A percentile compares a stretch with the other conserved stretches of the same genome.
Conservation (phyloP, 2,113 vertebrate genomes). For the Melozone crissalis region DNA sequence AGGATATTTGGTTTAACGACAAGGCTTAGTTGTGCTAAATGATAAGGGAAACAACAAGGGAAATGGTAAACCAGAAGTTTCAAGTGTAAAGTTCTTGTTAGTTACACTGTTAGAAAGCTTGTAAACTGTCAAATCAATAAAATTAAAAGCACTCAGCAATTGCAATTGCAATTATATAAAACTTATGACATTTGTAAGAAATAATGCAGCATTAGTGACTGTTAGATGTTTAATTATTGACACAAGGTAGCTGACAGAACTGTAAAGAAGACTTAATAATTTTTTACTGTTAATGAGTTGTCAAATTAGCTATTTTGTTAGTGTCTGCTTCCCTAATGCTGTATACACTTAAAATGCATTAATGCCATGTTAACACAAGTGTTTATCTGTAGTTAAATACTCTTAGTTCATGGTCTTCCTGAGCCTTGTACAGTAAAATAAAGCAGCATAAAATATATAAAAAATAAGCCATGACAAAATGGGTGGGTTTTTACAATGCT, state of each 20-base stretch:
- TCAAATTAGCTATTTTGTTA: background rate
- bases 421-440: background rate
- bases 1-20: background rate
- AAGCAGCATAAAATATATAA: background rate
- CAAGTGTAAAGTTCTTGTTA: background rate
- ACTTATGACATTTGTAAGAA: background rate
- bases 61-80: background rate
- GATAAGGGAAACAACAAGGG: background rate
- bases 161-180: background rate
- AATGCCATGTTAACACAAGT: background rate
- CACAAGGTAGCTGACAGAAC: background rate
- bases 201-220: background rate
- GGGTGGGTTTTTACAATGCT: background rate
- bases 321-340: background rate
- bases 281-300: background rate
- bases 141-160: background rate
- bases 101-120: background rate
- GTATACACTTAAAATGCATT: background rate
- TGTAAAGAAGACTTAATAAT: background rate
- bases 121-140: conserved; percentile 4
- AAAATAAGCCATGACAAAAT: background rate
- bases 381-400: background rate
- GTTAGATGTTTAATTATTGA: background rate
- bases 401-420: background rate
- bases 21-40: background rate